Evolutionary conservation across 2,113 vertebrate genomes (phyloP).

Genomic region (Propithecus coquereli): DNA sequence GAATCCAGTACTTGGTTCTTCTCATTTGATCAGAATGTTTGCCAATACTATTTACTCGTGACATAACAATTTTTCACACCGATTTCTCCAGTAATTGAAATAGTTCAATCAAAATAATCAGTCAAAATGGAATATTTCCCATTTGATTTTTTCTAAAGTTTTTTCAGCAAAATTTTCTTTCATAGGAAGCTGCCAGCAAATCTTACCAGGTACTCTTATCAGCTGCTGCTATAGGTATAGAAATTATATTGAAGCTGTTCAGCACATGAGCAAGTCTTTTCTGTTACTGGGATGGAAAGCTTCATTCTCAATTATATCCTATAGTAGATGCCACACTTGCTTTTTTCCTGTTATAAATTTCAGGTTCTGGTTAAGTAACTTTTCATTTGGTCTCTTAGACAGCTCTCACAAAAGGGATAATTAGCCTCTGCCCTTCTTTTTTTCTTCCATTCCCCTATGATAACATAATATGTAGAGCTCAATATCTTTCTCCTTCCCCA

Average conservation of each 20-base stretch:
- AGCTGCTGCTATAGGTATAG: not conserved
- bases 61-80: not conserved
- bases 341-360: conserved; percentile 50
- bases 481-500: not conserved
- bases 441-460: not conserved
- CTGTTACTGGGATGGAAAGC: not conserved
- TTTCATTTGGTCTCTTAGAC: conserved; percentile 25
- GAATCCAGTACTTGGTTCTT: not conserved
- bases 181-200: conserved; percentile 5
- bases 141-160: conserved; percentile 47
- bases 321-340: not conserved
- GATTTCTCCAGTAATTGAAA: not conserved
- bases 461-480: not conserved
- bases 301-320: not conserved
- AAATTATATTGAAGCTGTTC: not conserved
- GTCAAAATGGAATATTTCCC: not conserved
- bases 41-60: not conserved
- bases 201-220: not conserved
- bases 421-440: not conserved
- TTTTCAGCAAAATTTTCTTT: conserved; percentile 49
- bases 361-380: conserved; percentile 41
- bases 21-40: not conserved
- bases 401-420: conserved; percentile 12
- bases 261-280: conserved; percentile 38
- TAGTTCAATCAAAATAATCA: not conserved